Evolutionary conservation across 2,888 invertebrate genomes (phyloP), one percentile per base, ranked within the genome.

Genomic region (Trachelus stipa): DNA sequence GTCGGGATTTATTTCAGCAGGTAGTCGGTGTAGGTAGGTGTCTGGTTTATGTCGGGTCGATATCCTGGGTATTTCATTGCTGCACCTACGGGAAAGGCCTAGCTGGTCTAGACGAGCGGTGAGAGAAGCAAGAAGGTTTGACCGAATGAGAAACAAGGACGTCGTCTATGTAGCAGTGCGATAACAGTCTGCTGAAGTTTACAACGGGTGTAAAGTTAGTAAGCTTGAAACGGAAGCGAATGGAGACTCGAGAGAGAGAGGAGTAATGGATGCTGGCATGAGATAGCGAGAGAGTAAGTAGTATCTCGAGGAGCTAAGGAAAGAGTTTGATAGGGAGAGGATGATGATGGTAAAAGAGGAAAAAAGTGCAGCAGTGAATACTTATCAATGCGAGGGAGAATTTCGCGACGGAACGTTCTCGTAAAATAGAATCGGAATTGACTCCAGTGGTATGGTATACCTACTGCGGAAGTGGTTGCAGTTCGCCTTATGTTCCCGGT

Each of bases 381-480:
- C 85, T 85, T 87, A 87, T 86, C 86, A 83, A 84, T 82, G 80
- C 79, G 81, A 78, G 56, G 79, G 81, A 82, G 83, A 86, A 86
- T 87, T 83, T 80, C 82, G 35, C 71, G 71, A 12, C 80, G 77
- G 81, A 73, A 79, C 71, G 31, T 34, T 31, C 74, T 80, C 83
- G 80, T 85, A 83, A 86, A 83, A 81, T 81, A 82, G 79, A 79
- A 82, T 85, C 83, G 73, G 73, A 56, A 56, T 56, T 56, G 73
- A 56, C 56, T 23, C 56, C 56, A 56, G 23, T 9, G 56, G 23
- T 56, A 56, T 9, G 56, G 56, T 56, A 56, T 56, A 56, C 56
- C 56, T 23, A 56, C 2, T 56, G 9, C 9, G 23, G 56, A 56
- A 56, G 56, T 56, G 56, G 56, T 56, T 56, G 56, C 56, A 56